A percentile compares a stretch with the other conserved stretches of the same genome.
These are phyloP conservation scores for Cephus rjabovi DNA, from an alignment of 2,888 invertebrate species.

Conservation along the genomic window DNA sequence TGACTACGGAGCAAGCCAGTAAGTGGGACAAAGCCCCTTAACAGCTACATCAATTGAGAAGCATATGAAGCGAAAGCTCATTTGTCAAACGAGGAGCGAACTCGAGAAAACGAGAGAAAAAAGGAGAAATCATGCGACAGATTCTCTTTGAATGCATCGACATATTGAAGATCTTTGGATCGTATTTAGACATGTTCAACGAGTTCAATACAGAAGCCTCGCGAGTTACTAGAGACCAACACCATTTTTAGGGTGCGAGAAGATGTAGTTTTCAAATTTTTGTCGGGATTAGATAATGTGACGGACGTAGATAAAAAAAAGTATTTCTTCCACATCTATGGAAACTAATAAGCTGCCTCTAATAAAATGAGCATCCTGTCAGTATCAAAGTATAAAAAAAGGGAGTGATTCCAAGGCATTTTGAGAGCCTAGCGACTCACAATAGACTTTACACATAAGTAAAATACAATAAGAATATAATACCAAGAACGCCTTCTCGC, in stretches of 20 bases:
- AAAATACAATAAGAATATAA: constrained; percentile 6
- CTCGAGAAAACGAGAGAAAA: constrained; percentile 31
- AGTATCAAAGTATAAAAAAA: constrained; percentile 26
- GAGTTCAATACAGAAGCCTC: constrained; percentile 39
- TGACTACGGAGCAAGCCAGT: constrained; percentile 94
- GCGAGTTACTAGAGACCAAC: constrained; percentile 29
- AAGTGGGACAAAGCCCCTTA: constrained; percentile 69
- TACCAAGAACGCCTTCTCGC: constrained; percentile 28
- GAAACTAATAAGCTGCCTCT: constrained; percentile 20
- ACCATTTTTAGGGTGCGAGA: constrained; percentile 17
- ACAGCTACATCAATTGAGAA: constrained; percentile 51
- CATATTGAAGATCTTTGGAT: constrained; percentile 49
- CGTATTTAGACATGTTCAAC: constrained; percentile 43
- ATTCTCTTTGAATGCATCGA: constrained; percentile 40
- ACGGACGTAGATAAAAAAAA: constrained; percentile 7
- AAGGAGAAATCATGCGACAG: constrained; percentile 40
- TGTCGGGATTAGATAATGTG: constrained; percentile 14
- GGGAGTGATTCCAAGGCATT: constrained; percentile 38
- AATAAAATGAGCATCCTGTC: constrained; percentile 35
- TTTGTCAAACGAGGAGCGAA: constrained; percentile 45
- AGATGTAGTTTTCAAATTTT: constrained; percentile 48
- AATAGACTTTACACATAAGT: constrained; percentile 42
- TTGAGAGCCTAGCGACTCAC: constrained; percentile 31
- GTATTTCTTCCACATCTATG: constrained; percentile 9
- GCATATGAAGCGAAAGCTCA: constrained; percentile 45